phyloP scores from a whole-genome alignment of 2,113 vertebrate genomes.

The Manacus vitellinus region DNA sequence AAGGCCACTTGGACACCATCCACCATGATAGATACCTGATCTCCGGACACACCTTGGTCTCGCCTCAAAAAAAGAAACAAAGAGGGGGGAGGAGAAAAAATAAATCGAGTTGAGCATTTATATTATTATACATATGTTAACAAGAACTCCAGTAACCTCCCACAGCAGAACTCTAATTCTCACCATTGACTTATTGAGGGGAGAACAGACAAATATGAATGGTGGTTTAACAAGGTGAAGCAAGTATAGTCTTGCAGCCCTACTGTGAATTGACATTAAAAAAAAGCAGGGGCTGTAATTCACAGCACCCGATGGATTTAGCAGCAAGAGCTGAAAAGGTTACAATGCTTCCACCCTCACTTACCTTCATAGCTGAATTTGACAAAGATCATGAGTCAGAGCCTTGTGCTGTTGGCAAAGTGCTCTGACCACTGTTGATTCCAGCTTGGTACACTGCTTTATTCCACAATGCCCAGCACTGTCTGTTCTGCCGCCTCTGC shows the following conservation, averaged over 20 bases:
- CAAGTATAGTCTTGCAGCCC: not conserved
- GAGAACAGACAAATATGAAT: not conserved
- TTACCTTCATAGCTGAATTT: not conserved
- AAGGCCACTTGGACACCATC: slow-evolving; percentile 95
- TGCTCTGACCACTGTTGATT: not conserved
- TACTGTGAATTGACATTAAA: not conserved
- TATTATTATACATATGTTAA: not conserved
- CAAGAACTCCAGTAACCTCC: not conserved
- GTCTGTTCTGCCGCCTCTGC: not conserved
- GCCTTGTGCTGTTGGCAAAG: not conserved
- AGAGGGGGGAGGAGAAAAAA: not conserved
- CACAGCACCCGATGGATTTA: not conserved
- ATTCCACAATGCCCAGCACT: not conserved
- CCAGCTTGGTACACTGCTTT: not conserved
- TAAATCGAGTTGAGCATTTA: not conserved
- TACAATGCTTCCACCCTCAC: not conserved
- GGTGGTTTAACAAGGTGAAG: not conserved
- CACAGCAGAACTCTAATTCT: not conserved
- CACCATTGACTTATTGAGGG: not conserved
- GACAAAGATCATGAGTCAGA: not conserved
- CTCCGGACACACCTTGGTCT: slow-evolving; percentile 92
- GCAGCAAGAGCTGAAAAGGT: not conserved
- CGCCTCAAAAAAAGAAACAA: slow-evolving; percentile 74
- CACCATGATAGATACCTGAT: slow-evolving; percentile 92
- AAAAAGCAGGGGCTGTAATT: not conserved